Base-by-base conservation (phyloP, 1,140 invertebrate genomes). In the Formica selysi region DNA sequence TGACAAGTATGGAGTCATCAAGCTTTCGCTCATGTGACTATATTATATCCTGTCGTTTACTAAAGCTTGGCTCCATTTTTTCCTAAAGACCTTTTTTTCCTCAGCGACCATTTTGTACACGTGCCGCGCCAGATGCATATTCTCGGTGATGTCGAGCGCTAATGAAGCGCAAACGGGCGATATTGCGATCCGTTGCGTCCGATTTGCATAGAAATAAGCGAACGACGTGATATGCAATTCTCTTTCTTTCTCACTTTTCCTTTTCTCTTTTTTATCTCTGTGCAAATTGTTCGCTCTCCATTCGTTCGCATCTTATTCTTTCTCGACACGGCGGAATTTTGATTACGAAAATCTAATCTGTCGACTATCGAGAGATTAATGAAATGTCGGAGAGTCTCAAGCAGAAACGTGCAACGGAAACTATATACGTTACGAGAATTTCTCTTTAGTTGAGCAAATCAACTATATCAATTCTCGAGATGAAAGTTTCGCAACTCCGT, bases 111-210 rank as follows among this genome's bases (percentile, higher is more conserved):
- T 83, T 83, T 74, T 74, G 67, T 81, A 71, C 78, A 81, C 78
- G 67, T 81, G 67, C 22, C 32, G 41, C 26, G 48, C 48, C 36
- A 36, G 51, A 41, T 26, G 68, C 79, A 19, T 22, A 70, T 61
- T 83, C 79, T 11, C 13, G 48, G 13, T 51, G 61, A 29, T n/a
- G 67, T 16, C 79, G 54, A 38, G 11, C 54, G 54, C 36, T 83
- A 83, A 83, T 61, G 54, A 83, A 83, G 68, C 54, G 68, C 79
- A 62, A 83, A 81, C 36, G 29, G 26, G 79, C 51, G 79, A 73
- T 61, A 41, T 80, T 10, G 54, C 78, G 51, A 32, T 70, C 32
- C 32, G 22, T 13, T 70, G 51, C 32, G 26, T n/a, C 8, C 10
- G 19, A 71, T 22, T 29, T 6, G 11, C 1, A n/a, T 61, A 8